Conservation (phyloP, 2,888 invertebrate species). For the Tenthredo distinguenda region DNA sequence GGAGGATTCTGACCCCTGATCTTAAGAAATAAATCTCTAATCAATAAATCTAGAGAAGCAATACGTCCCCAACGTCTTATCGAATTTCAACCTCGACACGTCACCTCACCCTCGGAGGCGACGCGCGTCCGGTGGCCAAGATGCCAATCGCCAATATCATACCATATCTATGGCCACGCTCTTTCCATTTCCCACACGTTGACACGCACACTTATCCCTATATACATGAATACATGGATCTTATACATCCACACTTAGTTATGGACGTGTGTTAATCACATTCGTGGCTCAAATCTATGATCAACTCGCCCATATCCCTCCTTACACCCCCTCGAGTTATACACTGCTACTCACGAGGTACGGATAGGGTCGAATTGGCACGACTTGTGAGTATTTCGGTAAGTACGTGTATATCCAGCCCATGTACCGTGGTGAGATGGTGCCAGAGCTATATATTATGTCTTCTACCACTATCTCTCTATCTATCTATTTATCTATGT, state of each 20-base stretch:
- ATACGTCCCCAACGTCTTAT: slow-evolving; percentile 38
- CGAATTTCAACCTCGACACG: slow-evolving; percentile 28
- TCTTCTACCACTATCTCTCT: background rate
- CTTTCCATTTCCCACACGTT: slow-evolving; percentile 26
- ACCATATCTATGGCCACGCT: slow-evolving; percentile 44
- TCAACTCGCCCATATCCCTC: slow-evolving; percentile 57
- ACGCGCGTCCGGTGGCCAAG: slow-evolving; percentile 35
- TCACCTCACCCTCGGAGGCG: slow-evolving; percentile 21
- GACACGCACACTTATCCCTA: slow-evolving; percentile 16
- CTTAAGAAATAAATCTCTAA: background rate
- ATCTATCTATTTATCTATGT: background rate
- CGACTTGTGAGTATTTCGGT: slow-evolving; percentile 11
- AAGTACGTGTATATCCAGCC: background rate
- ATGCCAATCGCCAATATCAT: slow-evolving; percentile 47
- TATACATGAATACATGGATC: background rate
- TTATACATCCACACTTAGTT: slow-evolving; percentile 48
- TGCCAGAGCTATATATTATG: slow-evolving; percentile 16
- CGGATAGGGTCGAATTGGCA: slow-evolving; percentile 31
- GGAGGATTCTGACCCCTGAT: background rate
- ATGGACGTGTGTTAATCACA: slow-evolving; percentile 64
- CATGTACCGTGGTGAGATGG: slow-evolving; percentile 9
- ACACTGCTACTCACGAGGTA: slow-evolving; percentile 15
- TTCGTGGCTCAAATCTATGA: slow-evolving; percentile 69
- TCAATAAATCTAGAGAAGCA: slow-evolving; percentile 21
- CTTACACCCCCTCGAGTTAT: slow-evolving; percentile 23